Percentiles rank a stretch among this genome's conserved stretches.
Conservation (phyloP, 2,888 invertebrate genomes). For the Drosophila macrospina region DNA sequence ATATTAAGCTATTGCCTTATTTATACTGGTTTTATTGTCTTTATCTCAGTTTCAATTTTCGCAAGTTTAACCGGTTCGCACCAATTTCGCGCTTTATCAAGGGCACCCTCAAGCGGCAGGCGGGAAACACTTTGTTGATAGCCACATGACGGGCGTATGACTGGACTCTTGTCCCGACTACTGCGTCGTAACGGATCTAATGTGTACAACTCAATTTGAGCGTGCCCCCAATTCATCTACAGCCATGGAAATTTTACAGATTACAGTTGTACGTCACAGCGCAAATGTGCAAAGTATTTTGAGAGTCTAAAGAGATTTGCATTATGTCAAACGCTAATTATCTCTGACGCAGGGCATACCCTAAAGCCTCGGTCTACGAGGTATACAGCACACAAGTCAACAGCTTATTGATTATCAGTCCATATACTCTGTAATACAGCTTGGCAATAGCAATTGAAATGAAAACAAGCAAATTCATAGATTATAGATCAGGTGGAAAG, state of each 20-base stretch:
- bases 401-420: slow-evolving; percentile 1
- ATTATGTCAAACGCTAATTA: not conserved
- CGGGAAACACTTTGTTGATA: slow-evolving; percentile 48
- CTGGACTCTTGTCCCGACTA: slow-evolving; percentile 37
- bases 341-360: not conserved
- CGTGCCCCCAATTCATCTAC: slow-evolving; percentile 30
- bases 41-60: slow-evolving; percentile 38
- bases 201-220: slow-evolving; percentile 30
- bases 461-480: slow-evolving; percentile 12
- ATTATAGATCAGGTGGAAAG: slow-evolving; percentile 21
- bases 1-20: slow-evolving; percentile 25
- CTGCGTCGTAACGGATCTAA: slow-evolving; percentile 42
- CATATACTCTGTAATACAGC: slow-evolving; percentile 4
- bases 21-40: slow-evolving; percentile 34
- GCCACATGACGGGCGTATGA: slow-evolving; percentile 71
- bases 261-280: slow-evolving; percentile 31
- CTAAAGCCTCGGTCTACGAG: not conserved
- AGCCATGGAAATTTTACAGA: slow-evolving; percentile 57
- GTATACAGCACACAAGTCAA: slow-evolving; percentile 2
- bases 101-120: slow-evolving; percentile 37
- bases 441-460: not conserved
- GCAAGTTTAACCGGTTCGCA: slow-evolving; percentile 58
- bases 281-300: not conserved
- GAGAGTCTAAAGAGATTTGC: slow-evolving; percentile 2
- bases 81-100: slow-evolving; percentile 62